A percentile compares a stretch with the other conserved stretches of the same genome.
Evolutionary conservation across 2,113 vertebrate genomes (phyloP).

Genomic region (Anolis sagrei): DNA sequence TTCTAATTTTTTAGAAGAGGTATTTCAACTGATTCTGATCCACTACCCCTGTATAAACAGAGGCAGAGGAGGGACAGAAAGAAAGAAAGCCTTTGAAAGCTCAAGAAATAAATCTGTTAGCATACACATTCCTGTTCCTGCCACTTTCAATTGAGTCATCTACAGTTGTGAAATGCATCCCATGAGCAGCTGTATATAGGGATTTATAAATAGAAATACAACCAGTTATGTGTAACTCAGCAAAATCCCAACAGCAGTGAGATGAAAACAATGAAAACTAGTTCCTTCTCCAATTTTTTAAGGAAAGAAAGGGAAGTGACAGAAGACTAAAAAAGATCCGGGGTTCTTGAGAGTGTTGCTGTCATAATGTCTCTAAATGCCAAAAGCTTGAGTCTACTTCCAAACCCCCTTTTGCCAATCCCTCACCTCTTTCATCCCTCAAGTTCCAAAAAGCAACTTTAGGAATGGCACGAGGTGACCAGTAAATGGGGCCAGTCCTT

Average conservation of each 20-base stretch:
- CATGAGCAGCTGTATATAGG: slow-evolving; percentile 6
- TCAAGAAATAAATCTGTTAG: no score
- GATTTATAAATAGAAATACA: slow-evolving; percentile 8
- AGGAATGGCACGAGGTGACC: neutral
- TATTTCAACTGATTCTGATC: no score
- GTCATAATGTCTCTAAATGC: neutral
- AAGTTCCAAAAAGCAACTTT: neutral
- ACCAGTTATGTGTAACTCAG: neutral
- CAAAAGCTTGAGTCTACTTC: neutral
- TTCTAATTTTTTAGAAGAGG: no score
- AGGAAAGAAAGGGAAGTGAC: neutral
- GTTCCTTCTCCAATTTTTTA: neutral
- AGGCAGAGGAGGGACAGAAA: neutral
- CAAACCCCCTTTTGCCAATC: neutral
- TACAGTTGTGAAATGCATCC: slow-evolving; percentile 1
- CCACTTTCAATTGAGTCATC: slow-evolving; percentile 15
- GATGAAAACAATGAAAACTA: neutral
- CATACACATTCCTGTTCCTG: neutral
- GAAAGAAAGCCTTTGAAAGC: no score
- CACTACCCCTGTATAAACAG: no score
- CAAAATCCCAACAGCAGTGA: neutral
- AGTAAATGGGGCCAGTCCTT: neutral
- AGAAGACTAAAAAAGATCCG: neutral
- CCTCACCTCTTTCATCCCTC: neutral
- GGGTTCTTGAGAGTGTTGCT: neutral